These are phyloP conservation scores for Solenopsis fugax DNA, from an alignment of 1,140 invertebrate genomes.

Conservation along the genomic window DNA sequence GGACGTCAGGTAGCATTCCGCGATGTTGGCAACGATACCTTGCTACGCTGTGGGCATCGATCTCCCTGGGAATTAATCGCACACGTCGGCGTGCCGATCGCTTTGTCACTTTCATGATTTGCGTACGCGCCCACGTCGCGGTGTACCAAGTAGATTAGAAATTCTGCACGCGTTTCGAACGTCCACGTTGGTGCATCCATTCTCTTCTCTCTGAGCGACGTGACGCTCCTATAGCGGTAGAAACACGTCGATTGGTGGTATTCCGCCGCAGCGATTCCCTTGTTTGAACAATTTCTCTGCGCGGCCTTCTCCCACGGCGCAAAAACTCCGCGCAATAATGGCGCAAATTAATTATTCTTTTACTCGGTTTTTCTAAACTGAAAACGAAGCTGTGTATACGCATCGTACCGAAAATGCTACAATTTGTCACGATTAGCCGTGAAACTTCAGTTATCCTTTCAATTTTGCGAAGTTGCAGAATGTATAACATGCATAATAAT, in stretches of 20 bases:
- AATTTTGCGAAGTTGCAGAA: constrained; percentile 6
- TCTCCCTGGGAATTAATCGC: constrained; percentile 53
- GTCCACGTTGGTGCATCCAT: constrained; percentile 16
- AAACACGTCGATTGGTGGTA: constrained; percentile 21
- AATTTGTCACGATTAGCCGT: neutral
- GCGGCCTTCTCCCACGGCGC: neutral
- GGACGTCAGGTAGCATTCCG: constrained; percentile 36
- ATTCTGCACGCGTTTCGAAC: constrained; percentile 64
- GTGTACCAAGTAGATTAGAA: constrained; percentile 52
- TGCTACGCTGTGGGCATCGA: constrained; percentile 31
- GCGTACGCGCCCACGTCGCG: constrained; percentile 42
- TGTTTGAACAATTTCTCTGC: neutral
- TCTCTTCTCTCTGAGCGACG: constrained; percentile 15
- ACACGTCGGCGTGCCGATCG: constrained; percentile 53
- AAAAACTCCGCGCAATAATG: neutral
- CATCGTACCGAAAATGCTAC: neutral
- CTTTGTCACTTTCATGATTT: constrained; percentile 66
- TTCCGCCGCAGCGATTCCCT: constrained; percentile 7
- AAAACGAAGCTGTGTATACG: neutral
- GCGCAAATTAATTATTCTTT: neutral
- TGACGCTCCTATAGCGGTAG: constrained; percentile 7
- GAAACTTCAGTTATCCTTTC: neutral
- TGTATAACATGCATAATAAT: neutral
- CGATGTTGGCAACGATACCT: constrained; percentile 22
- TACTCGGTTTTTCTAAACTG: neutral